These are phyloP conservation scores for Psittacula cyanocephala DNA, from an alignment of 2,113 vertebrate species.

Conservation along the genomic window DNA sequence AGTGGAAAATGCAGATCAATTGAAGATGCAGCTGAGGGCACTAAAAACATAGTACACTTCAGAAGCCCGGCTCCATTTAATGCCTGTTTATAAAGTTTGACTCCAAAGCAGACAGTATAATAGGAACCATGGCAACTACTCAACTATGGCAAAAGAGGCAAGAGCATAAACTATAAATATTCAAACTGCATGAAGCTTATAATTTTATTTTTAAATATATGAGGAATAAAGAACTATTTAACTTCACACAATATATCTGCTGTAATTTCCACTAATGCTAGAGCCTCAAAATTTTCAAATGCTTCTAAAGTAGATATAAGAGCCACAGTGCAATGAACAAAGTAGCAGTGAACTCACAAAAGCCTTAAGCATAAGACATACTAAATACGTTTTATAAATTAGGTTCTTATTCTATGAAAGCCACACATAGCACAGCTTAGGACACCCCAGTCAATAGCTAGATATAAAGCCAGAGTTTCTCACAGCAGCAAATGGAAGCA, in stretches of 20 bases:
- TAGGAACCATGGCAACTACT: constrained; percentile 36
- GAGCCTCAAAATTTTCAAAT: background rate
- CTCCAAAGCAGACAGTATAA: background rate
- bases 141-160: background rate
- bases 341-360: background rate
- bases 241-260: background rate
- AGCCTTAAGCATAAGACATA: background rate
- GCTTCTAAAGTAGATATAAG: background rate
- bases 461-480: background rate
- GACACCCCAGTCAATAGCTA: background rate
- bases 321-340: background rate
- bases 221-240: background rate
- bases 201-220: constrained; percentile 8
- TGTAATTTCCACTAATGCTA: background rate
- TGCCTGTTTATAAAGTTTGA: background rate
- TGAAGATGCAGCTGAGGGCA: background rate
- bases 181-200: background rate
- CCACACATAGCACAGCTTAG: background rate
- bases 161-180: constrained; percentile 23
- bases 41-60: background rate
- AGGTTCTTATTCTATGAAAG: background rate
- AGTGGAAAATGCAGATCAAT: background rate
- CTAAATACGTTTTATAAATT: background rate
- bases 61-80: background rate
- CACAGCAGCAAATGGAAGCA: background rate